phyloP scores from a whole-genome alignment of 2,797 vertebrate species.

The Mergus octosetaceus region DNA sequence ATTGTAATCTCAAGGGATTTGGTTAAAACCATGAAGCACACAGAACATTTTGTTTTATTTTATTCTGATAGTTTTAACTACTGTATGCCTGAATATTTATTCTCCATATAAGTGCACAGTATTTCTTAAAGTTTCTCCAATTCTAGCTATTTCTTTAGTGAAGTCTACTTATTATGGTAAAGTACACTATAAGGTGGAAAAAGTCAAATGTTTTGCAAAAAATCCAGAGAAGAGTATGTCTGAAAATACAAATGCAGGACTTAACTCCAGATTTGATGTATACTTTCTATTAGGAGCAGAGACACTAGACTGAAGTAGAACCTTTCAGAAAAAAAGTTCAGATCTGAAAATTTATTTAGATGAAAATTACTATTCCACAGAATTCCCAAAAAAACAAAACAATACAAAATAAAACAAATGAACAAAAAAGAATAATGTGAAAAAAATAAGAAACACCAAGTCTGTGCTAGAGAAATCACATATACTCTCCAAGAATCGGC shows the following conservation, averaged over 20 bases:
- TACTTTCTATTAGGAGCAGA: neutral
- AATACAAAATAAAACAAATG: no score
- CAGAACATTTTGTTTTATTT: neutral
- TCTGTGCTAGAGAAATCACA: neutral
- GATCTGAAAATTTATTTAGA: neutral
- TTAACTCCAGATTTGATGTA: neutral
- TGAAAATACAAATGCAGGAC: neutral
- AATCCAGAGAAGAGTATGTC: neutral
- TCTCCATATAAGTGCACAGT: neutral
- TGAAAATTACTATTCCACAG: neutral
- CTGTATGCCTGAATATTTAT: neutral
- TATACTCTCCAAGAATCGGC: neutral
- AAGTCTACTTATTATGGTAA: neutral
- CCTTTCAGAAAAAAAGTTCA: neutral
- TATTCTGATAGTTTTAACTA: neutral
- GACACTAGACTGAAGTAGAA: neutral
- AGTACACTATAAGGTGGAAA: neutral
- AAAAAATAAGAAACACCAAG: neutral
- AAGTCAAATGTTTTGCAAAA: neutral
- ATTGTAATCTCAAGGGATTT: constrained; percentile 23
- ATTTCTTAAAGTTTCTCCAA: neutral
- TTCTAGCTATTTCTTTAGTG: neutral
- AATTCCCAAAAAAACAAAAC: neutral
- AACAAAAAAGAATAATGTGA: neutral
- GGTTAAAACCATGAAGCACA: neutral